These are phyloP conservation scores for Microcebus murinus DNA, from an alignment of 2,113 vertebrate genomes.

Conservation along the genomic window DNA sequence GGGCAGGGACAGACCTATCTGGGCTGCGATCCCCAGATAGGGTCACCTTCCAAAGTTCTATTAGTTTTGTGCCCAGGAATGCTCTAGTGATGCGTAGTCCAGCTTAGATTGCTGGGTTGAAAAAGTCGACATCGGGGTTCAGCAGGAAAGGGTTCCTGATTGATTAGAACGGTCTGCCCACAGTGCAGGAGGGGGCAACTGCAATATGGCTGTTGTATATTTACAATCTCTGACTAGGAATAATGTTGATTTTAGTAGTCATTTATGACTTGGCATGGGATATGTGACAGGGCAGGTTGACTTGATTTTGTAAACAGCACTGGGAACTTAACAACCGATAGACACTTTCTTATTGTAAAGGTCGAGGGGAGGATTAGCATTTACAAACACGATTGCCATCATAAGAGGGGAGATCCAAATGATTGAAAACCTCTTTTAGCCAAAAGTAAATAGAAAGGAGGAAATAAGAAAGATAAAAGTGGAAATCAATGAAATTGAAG, in stretches of 20 bases:
- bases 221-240: not conserved
- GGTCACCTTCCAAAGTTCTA: not conserved
- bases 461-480: slow-evolving; percentile 22
- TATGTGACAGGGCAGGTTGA: not conserved
- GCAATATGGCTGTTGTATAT: no score
- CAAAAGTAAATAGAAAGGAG: slow-evolving; percentile 19
- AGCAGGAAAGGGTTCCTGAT: no score
- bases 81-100: not conserved
- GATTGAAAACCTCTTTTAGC: slow-evolving; percentile 22
- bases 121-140: not conserved
- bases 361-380: not conserved
- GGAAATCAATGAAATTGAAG: slow-evolving; percentile 54
- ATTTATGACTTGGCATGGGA: not conserved
- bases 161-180: not conserved
- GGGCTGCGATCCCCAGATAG: not conserved
- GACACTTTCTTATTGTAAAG: not conserved
- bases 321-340: not conserved
- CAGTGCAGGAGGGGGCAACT: no score
- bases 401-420: not conserved
- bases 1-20: not conserved
- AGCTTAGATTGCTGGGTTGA: no score
- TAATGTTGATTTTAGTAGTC: not conserved
- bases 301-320: not conserved
- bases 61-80: not conserved
- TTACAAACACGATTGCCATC: not conserved